Evolutionary conservation across 2,797 vertebrate species (phyloP).

Genomic region (Loris lydekkerianus): DNA sequence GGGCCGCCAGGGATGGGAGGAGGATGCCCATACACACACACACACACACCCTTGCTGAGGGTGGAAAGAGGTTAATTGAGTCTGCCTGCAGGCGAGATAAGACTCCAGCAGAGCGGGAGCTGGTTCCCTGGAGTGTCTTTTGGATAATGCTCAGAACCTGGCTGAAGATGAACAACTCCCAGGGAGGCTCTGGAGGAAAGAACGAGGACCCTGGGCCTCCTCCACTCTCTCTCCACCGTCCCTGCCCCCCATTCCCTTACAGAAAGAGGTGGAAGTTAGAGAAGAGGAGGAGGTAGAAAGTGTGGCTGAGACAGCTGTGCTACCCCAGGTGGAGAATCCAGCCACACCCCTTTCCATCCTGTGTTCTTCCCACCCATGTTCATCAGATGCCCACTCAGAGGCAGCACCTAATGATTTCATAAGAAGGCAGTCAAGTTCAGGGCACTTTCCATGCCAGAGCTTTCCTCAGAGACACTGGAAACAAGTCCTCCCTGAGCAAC

Average conservation of each 20-base stretch:
- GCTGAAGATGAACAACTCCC: not conserved
- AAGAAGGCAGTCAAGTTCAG: not conserved
- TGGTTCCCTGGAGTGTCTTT: conserved; percentile 37
- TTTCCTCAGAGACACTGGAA: conserved; percentile 19
- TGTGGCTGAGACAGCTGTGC: not conserved
- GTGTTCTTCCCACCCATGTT: not conserved
- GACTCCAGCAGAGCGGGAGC: not conserved
- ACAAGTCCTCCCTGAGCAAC: not conserved
- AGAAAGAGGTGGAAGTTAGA: not conserved
- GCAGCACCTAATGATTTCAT: not conserved
- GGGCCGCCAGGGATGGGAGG: not conserved
- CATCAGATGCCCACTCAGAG: not conserved
- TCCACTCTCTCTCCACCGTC: not conserved
- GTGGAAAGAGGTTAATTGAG: not conserved
- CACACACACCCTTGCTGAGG: not conserved
- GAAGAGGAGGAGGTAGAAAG: not conserved
- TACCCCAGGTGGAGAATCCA: not conserved
- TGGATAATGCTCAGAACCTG: not conserved
- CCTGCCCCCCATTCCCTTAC: not conserved
- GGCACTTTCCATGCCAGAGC: not conserved
- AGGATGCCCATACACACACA: not conserved
- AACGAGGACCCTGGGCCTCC: not conserved
- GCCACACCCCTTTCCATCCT: not conserved
- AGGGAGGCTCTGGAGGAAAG: not conserved
- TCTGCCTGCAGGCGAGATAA: conserved; percentile 53